phyloP scores from a whole-genome alignment of 2,797 vertebrate genomes.

The Platalea minor region DNA sequence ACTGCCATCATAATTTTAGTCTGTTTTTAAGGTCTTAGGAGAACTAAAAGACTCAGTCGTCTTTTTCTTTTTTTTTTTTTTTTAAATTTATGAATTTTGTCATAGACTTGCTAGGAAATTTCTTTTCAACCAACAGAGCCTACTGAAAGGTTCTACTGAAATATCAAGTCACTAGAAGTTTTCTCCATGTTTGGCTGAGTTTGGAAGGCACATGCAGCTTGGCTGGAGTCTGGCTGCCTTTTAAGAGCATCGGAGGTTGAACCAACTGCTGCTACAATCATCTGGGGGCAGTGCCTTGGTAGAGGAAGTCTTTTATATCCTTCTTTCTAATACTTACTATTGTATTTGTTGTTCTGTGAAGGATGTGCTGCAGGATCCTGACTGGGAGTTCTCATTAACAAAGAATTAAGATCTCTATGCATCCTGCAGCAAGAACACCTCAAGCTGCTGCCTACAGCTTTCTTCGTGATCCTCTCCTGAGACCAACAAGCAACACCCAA shows the following conservation, averaged over 20 bases:
- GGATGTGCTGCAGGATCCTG: background rate
- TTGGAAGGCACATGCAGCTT: background rate
- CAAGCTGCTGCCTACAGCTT: background rate
- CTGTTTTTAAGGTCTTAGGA: background rate
- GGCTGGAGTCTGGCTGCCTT: background rate
- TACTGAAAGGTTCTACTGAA: background rate
- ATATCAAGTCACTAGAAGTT: background rate
- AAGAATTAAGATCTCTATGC: background rate
- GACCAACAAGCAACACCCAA: background rate
- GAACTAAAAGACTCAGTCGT: background rate
- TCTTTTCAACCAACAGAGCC: background rate
- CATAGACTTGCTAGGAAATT: background rate
- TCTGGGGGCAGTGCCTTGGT: background rate
- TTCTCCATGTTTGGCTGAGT: background rate
- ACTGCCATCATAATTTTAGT: background rate
- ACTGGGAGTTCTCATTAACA: background rate
- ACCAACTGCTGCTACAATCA: background rate
- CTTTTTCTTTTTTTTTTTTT: background rate
- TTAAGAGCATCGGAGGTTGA: background rate
- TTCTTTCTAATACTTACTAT: background rate
- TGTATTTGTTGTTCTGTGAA: background rate
- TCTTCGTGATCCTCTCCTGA: background rate
- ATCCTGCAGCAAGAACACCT: background rate
- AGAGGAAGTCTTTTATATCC: background rate
- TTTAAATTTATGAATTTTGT: background rate